phyloP scores from a whole-genome alignment of 2,888 invertebrate genomes.

The Zootermopsis nevadensis region DNA sequence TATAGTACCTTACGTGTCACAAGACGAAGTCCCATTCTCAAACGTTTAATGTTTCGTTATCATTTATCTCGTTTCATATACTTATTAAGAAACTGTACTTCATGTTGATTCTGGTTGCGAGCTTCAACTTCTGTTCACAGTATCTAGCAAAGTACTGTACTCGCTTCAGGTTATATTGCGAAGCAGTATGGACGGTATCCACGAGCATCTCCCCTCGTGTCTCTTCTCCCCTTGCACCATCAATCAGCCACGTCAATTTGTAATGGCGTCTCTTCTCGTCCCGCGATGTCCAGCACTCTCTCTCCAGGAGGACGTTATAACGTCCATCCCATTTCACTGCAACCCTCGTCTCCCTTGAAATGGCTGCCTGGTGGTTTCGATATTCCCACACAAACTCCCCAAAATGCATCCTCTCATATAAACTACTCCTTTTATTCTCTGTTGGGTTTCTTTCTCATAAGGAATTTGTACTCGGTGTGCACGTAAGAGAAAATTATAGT shows the following conservation, averaged over 20 bases:
- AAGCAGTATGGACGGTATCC: conserved; percentile 25
- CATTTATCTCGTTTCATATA: no score
- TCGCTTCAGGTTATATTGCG: conserved; percentile 18
- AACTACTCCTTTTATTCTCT: background rate
- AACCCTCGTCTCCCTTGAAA: conserved; percentile 36
- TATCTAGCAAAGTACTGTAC: no score
- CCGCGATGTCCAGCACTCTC: conserved; percentile 53
- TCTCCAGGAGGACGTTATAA: conserved; percentile 3
- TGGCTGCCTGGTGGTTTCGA: conserved; percentile 46
- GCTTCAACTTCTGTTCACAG: no score
- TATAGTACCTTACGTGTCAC: no score
- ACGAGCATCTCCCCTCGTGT: conserved; percentile 2
- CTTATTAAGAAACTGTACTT: no score
- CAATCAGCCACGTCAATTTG: conserved; percentile 69
- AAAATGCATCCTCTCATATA: conserved; percentile 20
- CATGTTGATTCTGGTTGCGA: no score
- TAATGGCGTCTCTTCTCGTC: conserved; percentile 66
- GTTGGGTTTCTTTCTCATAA: background rate
- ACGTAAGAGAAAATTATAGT: no score
- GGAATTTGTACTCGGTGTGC: background rate
- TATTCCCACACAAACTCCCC: conserved; percentile 37
- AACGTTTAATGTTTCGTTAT: no score
- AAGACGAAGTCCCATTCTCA: no score
- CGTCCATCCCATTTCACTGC: conserved; percentile 45
- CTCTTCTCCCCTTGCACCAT: conserved; percentile 59